phyloP scores from a whole-genome alignment of 23 tunicate genomes.

The Aplidium turbinatum region DNA sequence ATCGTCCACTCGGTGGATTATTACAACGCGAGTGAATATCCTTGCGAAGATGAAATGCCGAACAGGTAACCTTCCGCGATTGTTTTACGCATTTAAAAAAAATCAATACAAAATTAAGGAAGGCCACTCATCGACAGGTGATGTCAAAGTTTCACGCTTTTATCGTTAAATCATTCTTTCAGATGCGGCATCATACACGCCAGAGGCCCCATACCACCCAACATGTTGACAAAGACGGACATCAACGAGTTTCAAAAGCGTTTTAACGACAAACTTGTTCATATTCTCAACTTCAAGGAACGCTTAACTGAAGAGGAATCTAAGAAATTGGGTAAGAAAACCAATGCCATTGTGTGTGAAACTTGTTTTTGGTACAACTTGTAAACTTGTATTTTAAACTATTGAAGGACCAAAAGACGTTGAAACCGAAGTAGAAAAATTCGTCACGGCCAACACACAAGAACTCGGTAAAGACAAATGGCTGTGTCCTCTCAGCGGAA shows the following conservation, averaged over 20 bases:
- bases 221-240: conserved; percentile 80
- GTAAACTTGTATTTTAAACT: too few species aligned
- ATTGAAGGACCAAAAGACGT: conserved; percentile 93
- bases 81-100: too few species aligned
- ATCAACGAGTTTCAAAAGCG: conserved; percentile 92
- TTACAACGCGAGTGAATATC: conserved; percentile 97
- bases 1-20: conserved; percentile 98
- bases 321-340: conserved; percentile 58
- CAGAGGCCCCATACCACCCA: conserved; percentile 96
- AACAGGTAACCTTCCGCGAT: conserved; percentile 65
- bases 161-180: too few species aligned
- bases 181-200: conserved; percentile 98
- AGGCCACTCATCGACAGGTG: too few species aligned
- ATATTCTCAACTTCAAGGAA: conserved; percentile 84
- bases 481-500: conserved; percentile 98
- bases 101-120: too few species aligned
- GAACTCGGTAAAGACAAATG: conserved; percentile 96
- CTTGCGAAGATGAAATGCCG: conserved; percentile 98
- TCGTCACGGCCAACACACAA: conserved; percentile 87
- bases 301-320: conserved; percentile 84
- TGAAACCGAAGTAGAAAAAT: conserved; percentile 94
- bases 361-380: too few species aligned
- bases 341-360: not conserved
- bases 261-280: conserved; percentile 80
- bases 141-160: too few species aligned